These are phyloP conservation scores for Xenopus borealis DNA, from an alignment of 2,113 vertebrate genomes.

Conservation along the genomic window DNA sequence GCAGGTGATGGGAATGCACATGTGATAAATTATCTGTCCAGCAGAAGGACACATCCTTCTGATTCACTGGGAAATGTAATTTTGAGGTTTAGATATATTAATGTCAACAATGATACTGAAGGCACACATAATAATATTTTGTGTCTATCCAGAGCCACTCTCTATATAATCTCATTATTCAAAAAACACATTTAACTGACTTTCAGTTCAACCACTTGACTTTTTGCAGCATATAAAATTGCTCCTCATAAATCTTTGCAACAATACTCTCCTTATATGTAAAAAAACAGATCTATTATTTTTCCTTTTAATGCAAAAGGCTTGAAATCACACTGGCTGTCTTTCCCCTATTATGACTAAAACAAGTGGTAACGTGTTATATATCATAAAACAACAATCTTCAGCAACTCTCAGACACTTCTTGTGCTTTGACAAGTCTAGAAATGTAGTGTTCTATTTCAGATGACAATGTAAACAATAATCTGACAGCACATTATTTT, in stretches of 20 bases:
- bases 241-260: slow-evolving; percentile 37
- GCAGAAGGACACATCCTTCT: neutral
- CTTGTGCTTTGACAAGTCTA: slow-evolving; percentile 56
- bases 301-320: slow-evolving; percentile 49
- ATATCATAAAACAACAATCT: slow-evolving; percentile 58
- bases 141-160: neutral
- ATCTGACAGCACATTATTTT: slow-evolving; percentile 41
- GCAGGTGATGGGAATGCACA: neutral
- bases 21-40: neutral
- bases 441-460: slow-evolving; percentile 57
- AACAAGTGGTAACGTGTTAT: slow-evolving; percentile 50
- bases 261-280: slow-evolving; percentile 37
- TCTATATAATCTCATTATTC: slow-evolving; percentile 20
- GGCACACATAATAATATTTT: slow-evolving; percentile 1
- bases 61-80: neutral
- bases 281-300: slow-evolving; percentile 29
- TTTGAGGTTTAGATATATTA: slow-evolving; percentile 10
- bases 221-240: slow-evolving; percentile 45
- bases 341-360: slow-evolving; percentile 48
- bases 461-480: slow-evolving; percentile 55
- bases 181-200: slow-evolving; percentile 32
- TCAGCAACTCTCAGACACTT: slow-evolving; percentile 54
- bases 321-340: slow-evolving; percentile 48
- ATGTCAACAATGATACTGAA: neutral
- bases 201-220: slow-evolving; percentile 46